Evolutionary conservation across 2,113 vertebrate species (phyloP), one percentile per base, ranked within the genome.

Genomic region (Hippocampus zosterae): DNA sequence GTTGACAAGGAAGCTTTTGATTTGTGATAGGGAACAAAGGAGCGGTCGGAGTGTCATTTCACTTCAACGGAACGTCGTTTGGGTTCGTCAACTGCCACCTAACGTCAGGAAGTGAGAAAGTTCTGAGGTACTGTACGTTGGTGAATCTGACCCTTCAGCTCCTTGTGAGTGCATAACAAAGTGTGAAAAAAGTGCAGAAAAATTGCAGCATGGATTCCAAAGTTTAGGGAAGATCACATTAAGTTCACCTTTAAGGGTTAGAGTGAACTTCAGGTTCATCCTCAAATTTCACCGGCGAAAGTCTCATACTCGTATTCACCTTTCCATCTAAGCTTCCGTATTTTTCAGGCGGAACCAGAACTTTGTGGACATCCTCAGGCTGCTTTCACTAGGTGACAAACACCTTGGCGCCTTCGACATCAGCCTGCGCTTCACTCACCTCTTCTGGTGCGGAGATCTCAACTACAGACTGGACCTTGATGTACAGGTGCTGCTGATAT

Each of bases 81-180:
- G 94, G 95, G 11, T 96, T 96, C 19, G 78, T 96, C n/a, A 95
- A 94, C 84, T 95, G 94, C 68, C 95, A 95, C 81, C 87, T 96
- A 86, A 93, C 93, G 57, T 96, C 95, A 0, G 94, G 95, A 72
- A 93, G 89, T 1, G 93, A 96, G 71, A 96, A 95, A 78, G 91
- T 91, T 15, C 80, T 93, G n/a, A 95, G 94, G 94, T 95, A 82
- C 15, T 94, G 94, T 95, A 82, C 15, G 42, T 52, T 59, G 0
- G 23, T 25, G 8, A 23, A n/a, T 25, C 12, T 72, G 7, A 2
- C 7, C 21, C 23, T 27, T 11, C 10, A 53, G 19, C 7, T 53
- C 50, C 50, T 21, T 53, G 52, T 55, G 52, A 55, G 19, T 18
- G 48, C 19, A 10, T 10, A 11, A 55, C 15, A 50, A 50, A 50